Base-by-base conservation (phyloP, 1,140 invertebrate genomes). In the Teleogryllus occipitalis region DNA sequence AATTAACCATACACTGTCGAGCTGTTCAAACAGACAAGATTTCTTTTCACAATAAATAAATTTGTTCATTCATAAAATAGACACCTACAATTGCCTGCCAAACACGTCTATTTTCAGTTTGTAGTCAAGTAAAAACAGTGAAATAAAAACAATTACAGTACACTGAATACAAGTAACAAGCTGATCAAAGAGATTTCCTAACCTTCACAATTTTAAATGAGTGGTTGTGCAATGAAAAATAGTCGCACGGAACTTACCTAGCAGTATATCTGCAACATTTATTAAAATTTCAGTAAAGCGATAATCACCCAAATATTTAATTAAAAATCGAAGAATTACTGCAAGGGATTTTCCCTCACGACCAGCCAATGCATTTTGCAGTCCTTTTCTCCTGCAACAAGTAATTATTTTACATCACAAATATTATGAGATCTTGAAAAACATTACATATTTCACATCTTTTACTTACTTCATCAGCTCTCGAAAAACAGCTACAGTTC, bases 401-500 rank as follows among this genome's bases (percentile, higher is more conserved):
- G 46, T 10, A 80, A 81, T 0, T 48, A 27, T 14, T 15, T 76
- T 76, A 15, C 75, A 76, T 22, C 22, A 22, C 22, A 76, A 14
- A 76, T 22, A 39, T 39, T 39, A 39, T 14, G 54, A 65, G 54
- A 14, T 14, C 10, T 14, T 14, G 54, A 7, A 2, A 65, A 65
- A 65, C 54, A 2, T 65, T 75, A 75, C 3, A 65, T 7, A 65
- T 10, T 65, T 10, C 18, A 65, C 10, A 65, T 65, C 21, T 15
- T 75, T 39, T 22, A 80, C 75, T 80, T 80, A 85, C 85, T 87
- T 89, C 18, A 94, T 91, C 54, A 98, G 86, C 87, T 98, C 96
- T 85, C 95, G 93, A 81, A 97, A 88, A 7, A 97, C 86, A 77
- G 91, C 90, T 75, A 96, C 90, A 7, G 94, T 94, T 47, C 92